Evolutionary conservation across 2,888 invertebrate species (phyloP).

Genomic region (Itoplectis maculator): DNA sequence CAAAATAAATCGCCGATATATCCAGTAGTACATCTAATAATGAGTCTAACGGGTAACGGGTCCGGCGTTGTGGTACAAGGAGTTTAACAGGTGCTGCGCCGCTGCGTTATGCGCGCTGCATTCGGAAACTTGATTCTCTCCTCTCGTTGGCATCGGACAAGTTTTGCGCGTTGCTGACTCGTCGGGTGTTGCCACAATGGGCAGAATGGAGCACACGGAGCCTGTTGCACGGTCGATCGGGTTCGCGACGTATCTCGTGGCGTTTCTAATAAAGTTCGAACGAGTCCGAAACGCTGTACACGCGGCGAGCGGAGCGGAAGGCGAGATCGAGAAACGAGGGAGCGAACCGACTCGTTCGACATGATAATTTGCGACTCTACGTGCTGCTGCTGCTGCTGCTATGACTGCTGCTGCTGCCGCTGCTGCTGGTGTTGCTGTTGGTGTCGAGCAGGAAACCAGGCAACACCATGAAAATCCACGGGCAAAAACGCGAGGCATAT

Average conservation of each 20-base stretch:
- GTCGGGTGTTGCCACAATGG: slow-evolving; percentile 62
- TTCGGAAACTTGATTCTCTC: slow-evolving; percentile 67
- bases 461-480: slow-evolving; percentile 3
- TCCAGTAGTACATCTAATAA: slow-evolving; percentile 64
- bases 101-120: slow-evolving; percentile 56
- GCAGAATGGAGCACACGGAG: slow-evolving; percentile 61
- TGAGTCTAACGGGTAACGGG: slow-evolving; percentile 64
- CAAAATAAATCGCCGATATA: slow-evolving; percentile 58
- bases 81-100: slow-evolving; percentile 64
- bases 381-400: too few species aligned
- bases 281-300: slow-evolving; percentile 11
- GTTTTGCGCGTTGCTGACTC: slow-evolving; percentile 4
- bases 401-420: too few species aligned
- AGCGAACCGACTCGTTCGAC: slow-evolving; percentile 33
- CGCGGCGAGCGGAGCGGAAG: slow-evolving; percentile 34
- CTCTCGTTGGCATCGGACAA: slow-evolving; percentile 34
- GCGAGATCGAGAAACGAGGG: slow-evolving; percentile 16
- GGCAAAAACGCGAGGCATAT: background rate
- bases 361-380: slow-evolving; percentile 51
- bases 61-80: slow-evolving; percentile 57
- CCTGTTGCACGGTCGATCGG: slow-evolving; percentile 62
- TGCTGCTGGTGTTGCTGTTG: too few species aligned
- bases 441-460: background rate
- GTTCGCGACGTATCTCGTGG: slow-evolving; percentile 26
- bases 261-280: slow-evolving; percentile 49